A percentile compares a stretch with the other conserved stretches of the same genome.
Evolutionary conservation across 2,888 invertebrate species (phyloP).

Genomic region (Amphiduros pacificus): DNA sequence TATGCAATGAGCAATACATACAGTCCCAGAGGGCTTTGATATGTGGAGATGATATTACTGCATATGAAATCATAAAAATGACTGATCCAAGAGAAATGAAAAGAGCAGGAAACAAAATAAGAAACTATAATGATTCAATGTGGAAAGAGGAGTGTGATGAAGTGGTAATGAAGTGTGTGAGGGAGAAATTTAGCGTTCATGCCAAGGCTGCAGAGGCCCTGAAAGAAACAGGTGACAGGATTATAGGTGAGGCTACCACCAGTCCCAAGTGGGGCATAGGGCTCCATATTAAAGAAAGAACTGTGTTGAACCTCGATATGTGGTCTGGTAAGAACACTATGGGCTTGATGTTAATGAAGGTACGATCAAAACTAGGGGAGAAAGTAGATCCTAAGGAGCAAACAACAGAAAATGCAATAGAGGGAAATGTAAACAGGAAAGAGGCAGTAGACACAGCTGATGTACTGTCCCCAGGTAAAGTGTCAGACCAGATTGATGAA

Average conservation of each 20-base stretch:
- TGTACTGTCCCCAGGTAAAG: too few species aligned
- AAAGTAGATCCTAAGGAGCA: too few species aligned
- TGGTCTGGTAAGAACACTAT: neutral
- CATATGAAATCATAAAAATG: neutral
- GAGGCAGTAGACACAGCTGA: too few species aligned
- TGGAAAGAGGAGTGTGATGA: neutral
- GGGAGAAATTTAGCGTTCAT: neutral
- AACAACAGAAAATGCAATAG: too few species aligned
- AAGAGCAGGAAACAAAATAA: neutral
- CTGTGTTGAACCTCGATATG: neutral
- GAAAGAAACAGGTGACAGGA: neutral
- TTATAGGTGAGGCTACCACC: neutral
- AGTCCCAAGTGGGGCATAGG: neutral
- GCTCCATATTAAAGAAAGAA: neutral
- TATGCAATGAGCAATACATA: neutral
- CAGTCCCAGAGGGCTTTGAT: neutral
- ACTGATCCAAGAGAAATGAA: neutral
- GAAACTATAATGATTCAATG: neutral
- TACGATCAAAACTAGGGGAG: neutral
- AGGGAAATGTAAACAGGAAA: too few species aligned
- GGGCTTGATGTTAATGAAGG: neutral
- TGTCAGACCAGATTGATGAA: too few species aligned
- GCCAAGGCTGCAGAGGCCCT: neutral
- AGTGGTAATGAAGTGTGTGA: neutral
- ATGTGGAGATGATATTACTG: neutral